A percentile compares a stretch with the other conserved stretches of the same genome.
phyloP scores from a whole-genome alignment of 2,797 vertebrate species.

The Sebastes itinus region DNA sequence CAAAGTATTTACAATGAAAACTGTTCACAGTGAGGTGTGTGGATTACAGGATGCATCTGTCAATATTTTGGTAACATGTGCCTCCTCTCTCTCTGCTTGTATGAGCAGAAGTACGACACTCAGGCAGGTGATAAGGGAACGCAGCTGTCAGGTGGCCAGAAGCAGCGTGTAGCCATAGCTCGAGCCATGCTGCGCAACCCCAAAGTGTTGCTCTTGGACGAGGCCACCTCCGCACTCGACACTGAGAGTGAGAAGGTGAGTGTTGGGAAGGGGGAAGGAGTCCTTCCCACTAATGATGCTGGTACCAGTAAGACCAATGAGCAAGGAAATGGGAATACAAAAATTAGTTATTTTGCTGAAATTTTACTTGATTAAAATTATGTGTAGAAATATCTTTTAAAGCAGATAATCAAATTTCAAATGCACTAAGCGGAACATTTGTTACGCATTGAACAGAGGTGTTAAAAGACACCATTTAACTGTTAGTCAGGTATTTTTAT shows the following conservation, averaged over 20 bases:
- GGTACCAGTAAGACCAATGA: neutral
- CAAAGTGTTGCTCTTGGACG: constrained; percentile 90
- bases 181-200: constrained; percentile 92
- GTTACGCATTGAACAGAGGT: neutral
- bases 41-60: neutral
- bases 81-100: neutral
- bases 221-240: constrained; percentile 96
- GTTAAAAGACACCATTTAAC: neutral
- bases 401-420: neutral
- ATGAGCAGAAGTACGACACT: constrained; percentile 91
- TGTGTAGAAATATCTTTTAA: neutral
- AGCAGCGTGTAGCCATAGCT: constrained; percentile 95
- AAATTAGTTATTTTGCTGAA: neutral
- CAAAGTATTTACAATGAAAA: neutral
- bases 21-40: neutral
- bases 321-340: neutral
- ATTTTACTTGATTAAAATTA: neutral
- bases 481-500: neutral
- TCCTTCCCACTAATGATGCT: neutral
- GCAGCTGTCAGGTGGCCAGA: constrained; percentile 96
- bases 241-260: constrained; percentile 95
- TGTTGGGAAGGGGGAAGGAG: neutral
- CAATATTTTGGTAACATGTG: neutral
- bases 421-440: neutral
- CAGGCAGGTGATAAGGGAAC: constrained; percentile 93